phyloP scores from a whole-genome alignment of 2,888 invertebrate species.

The Teinopalpus imperialis region DNA sequence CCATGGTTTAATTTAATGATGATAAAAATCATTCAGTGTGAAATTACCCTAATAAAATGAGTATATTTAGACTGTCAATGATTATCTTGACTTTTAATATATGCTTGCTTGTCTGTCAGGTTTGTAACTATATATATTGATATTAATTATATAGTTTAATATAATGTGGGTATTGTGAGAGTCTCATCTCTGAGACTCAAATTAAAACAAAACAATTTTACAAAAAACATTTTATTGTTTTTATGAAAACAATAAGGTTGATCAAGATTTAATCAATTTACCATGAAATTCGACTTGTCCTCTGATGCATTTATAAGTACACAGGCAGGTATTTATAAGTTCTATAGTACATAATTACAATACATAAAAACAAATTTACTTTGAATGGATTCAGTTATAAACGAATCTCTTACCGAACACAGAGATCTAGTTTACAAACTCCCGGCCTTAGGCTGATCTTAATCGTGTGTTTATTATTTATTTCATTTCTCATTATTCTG shows the following conservation, averaged over 20 bases:
- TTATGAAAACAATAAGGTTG: conserved; percentile 26
- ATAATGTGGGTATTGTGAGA: conserved; percentile 17
- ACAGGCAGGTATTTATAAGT: conserved; percentile 26
- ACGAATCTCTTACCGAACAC: conserved; percentile 20
- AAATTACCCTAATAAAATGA: no score
- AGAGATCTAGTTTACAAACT: conserved; percentile 26
- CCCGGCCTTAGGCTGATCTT: conserved; percentile 23
- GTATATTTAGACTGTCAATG: no score
- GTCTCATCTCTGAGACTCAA: conserved; percentile 23
- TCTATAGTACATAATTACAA: conserved; percentile 28
- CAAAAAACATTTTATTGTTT: conserved; percentile 28
- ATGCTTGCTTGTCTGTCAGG: no score
- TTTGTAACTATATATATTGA: no score
- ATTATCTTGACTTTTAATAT: no score
- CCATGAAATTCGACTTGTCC: conserved; percentile 25
- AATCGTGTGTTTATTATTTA: conserved; percentile 26
- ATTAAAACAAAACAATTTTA: conserved; percentile 27
- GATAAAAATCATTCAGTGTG: no score
- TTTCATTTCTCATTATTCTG: conserved; percentile 23
- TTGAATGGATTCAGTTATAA: conserved; percentile 22
- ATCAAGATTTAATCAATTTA: conserved; percentile 26
- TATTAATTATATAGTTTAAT: no score
- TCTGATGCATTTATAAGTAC: conserved; percentile 27
- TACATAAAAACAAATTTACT: conserved; percentile 26
- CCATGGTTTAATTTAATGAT: no score